Conservation (phyloP, 2,888 invertebrate species). For the Cactoblastis cactorum region DNA sequence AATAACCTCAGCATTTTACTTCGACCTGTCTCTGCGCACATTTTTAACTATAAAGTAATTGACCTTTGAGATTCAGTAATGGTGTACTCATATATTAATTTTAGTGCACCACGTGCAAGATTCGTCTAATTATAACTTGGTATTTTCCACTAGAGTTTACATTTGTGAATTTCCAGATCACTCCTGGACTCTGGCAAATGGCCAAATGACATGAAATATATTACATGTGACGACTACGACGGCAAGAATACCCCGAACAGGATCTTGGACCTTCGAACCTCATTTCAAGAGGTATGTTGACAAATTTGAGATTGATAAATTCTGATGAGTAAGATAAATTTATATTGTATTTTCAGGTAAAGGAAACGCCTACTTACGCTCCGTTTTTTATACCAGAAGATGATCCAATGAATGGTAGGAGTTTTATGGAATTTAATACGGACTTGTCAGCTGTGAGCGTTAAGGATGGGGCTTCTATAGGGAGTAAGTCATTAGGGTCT, state of each 20-base stretch:
- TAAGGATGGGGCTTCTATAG: constrained; percentile 85
- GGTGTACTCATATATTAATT: constrained; percentile 42
- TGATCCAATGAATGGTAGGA: constrained; percentile 83
- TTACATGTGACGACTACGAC: constrained; percentile 88
- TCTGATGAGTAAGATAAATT: neutral
- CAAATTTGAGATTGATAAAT: constrained; percentile 22
- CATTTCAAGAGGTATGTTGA: constrained; percentile 81
- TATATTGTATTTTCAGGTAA: constrained; percentile 53
- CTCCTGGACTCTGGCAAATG: constrained; percentile 85
- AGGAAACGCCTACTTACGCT: constrained; percentile 85
- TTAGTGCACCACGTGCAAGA: constrained; percentile 48
- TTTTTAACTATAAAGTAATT: constrained; percentile 86
- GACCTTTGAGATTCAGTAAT: constrained; percentile 50
- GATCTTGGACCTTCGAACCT: constrained; percentile 83
- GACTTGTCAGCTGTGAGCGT: constrained; percentile 85
- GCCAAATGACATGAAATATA: constrained; percentile 85
- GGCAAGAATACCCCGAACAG: constrained; percentile 87
- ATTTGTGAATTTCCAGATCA: constrained; percentile 79
- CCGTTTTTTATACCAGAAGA: constrained; percentile 81
- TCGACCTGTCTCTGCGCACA: constrained; percentile 88
- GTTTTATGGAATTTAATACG: constrained; percentile 87
- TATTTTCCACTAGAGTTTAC: constrained; percentile 59
- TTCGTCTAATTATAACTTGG: constrained; percentile 62
- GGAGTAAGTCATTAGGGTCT: constrained; percentile 84
- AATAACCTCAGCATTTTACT: constrained; percentile 91